Evolutionary conservation across 2,797 vertebrate genomes (phyloP).

Genomic region (Somateria mollissima): DNA sequence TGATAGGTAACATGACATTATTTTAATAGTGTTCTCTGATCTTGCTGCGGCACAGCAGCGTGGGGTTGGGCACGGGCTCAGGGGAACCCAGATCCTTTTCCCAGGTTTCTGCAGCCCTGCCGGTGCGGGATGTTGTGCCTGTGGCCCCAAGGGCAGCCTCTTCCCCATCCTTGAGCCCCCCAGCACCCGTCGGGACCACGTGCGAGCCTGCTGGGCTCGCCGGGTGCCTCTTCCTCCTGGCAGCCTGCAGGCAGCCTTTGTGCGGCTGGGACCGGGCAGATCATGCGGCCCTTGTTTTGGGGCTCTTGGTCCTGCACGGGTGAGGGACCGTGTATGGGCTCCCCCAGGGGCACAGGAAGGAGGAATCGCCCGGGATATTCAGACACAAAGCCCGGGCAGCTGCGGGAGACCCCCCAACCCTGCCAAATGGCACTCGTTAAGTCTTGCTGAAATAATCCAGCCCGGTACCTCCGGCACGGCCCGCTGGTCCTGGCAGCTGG

Average conservation of each 20-base stretch:
- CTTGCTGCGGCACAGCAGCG: background rate
- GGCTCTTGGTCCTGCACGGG: background rate
- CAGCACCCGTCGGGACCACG: background rate
- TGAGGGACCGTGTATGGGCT: background rate
- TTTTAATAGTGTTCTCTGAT: slow-evolving; percentile 51
- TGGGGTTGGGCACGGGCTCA: background rate
- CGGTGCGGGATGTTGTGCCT: fast-evolving
- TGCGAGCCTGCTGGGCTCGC: background rate
- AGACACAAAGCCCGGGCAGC: background rate
- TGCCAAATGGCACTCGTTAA: background rate
- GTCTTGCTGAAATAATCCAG: fast-evolving
- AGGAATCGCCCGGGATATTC: background rate
- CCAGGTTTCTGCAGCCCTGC: fast-evolving
- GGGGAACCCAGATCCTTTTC: background rate
- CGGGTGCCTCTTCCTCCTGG: background rate
- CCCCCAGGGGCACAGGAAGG: background rate
- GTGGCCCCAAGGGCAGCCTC: background rate
- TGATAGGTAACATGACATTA: slow-evolving; percentile 27
- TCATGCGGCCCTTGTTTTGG: fast-evolving
- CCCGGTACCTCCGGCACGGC: fast-evolving
- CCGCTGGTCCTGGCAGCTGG: fast-evolving
- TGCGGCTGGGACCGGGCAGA: background rate
- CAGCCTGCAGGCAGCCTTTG: background rate
- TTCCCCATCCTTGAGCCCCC: background rate
- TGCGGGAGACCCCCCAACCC: background rate